Evolutionary conservation across 2,888 invertebrate genomes (phyloP).

Genomic region (Chironomus riparius): DNA sequence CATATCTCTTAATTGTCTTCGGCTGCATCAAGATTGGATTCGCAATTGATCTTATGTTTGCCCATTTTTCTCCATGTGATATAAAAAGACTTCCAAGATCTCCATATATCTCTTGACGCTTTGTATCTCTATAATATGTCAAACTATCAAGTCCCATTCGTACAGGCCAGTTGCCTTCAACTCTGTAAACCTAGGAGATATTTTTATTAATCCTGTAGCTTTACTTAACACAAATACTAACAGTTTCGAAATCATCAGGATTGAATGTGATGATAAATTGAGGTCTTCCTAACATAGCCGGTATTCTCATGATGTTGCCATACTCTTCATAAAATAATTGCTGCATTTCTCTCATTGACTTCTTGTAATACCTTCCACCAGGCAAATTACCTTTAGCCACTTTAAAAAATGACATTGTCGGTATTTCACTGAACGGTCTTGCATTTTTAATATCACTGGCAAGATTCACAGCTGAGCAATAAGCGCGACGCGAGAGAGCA

Average conservation of each 20-base stretch:
- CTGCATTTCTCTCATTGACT: background rate
- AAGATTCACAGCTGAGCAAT: background rate
- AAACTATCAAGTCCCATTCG: conserved; percentile 40
- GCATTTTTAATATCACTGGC: background rate
- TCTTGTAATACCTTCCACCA: conserved; percentile 5
- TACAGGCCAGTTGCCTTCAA: conserved; percentile 43
- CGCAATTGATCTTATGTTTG: conserved; percentile 50
- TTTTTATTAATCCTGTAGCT: too few relatives aligned
- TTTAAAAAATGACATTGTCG: background rate
- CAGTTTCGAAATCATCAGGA: conserved; percentile 43
- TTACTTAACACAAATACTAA: too few relatives aligned
- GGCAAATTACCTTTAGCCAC: background rate
- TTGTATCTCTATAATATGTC: conserved; percentile 37
- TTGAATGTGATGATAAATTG: conserved; percentile 43
- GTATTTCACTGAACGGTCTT: background rate
- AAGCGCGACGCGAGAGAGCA: too few relatives aligned
- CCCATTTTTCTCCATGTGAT: conserved; percentile 53
- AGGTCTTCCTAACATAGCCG: conserved; percentile 37
- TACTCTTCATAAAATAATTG: conserved; percentile 32
- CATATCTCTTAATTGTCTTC: conserved; percentile 44
- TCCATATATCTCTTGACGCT: conserved; percentile 40
- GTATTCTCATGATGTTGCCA: conserved; percentile 43
- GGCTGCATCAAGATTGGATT: conserved; percentile 53
- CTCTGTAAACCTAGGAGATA: background rate
- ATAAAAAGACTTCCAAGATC: conserved; percentile 34